phyloP scores from a whole-genome alignment of 2,797 vertebrate species.

The Melanotaenia nigrans region DNA sequence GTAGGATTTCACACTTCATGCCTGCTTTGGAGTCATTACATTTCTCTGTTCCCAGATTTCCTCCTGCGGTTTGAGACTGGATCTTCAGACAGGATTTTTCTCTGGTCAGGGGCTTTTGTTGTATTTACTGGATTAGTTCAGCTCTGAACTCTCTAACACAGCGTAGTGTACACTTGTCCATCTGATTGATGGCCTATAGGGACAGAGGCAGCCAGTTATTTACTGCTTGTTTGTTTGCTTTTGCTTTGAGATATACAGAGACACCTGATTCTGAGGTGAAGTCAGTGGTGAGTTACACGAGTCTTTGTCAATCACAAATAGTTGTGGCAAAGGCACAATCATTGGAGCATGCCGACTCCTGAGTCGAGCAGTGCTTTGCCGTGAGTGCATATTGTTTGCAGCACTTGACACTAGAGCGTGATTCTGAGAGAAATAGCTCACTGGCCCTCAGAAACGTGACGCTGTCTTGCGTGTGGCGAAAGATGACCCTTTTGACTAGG shows the following conservation, averaged over 20 bases:
- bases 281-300: conserved; percentile 60
- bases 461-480: conserved; percentile 62
- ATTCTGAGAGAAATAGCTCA: conserved; percentile 72
- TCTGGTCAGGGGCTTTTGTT: conserved; percentile 69
- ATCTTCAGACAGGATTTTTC: conserved; percentile 71
- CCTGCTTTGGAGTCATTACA: conserved; percentile 77
- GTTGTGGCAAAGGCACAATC: conserved; percentile 72
- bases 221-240: conserved; percentile 74
- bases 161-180: conserved; percentile 65
- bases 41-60: conserved; percentile 64
- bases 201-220: conserved; percentile 65
- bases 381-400: conserved; percentile 83
- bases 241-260: conserved; percentile 51
- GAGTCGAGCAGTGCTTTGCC: conserved; percentile 73
- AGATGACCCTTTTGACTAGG: conserved; percentile 46
- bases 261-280: conserved; percentile 65
- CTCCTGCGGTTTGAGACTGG: conserved; percentile 72
- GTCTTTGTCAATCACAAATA: conserved; percentile 75
- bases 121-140: conserved; percentile 81
- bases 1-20: conserved; percentile 78
- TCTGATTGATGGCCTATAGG: conserved; percentile 70
- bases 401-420: conserved; percentile 77
- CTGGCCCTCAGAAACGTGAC: conserved; percentile 66
- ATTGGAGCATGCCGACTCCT: conserved; percentile 62
- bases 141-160: conserved; percentile 72